phyloP scores from a whole-genome alignment of 1,140 invertebrate species.

The Anagrus nilaparvatae region DNA sequence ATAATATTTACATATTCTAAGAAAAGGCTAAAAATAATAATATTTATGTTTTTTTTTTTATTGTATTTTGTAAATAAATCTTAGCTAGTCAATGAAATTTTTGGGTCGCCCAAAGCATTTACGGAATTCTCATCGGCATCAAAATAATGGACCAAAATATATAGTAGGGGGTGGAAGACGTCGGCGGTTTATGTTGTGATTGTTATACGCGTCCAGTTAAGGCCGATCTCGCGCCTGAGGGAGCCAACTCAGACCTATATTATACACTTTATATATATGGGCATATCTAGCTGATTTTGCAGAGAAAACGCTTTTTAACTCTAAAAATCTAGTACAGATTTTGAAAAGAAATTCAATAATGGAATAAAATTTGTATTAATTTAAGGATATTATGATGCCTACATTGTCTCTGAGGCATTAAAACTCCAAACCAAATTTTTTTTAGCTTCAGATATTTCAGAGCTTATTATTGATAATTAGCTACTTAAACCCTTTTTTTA shows the following conservation, averaged over 20 bases:
- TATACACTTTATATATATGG: background rate
- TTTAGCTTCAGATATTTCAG: too few relatives aligned
- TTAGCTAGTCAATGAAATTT: slow-evolving; percentile 11
- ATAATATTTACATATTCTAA: background rate
- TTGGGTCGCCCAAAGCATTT: background rate
- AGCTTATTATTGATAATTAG: too few relatives aligned
- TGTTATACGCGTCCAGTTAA: slow-evolving; percentile 14
- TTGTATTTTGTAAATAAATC: slow-evolving; percentile 12
- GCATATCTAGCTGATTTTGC: slow-evolving; percentile 4
- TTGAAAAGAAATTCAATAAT: too few relatives aligned
- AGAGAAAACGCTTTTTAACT: too few relatives aligned
- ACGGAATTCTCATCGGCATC: slow-evolving; percentile 3
- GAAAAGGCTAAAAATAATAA: too few relatives aligned
- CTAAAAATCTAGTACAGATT: too few relatives aligned
- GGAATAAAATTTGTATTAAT: too few relatives aligned
- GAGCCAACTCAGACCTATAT: background rate
- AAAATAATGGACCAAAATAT: background rate
- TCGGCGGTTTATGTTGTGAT: slow-evolving; percentile 12
- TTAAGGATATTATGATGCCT: too few relatives aligned
- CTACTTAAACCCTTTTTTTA: too few relatives aligned
- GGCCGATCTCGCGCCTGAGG: slow-evolving; percentile 15
- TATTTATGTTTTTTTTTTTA: too few relatives aligned
- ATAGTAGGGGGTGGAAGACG: slow-evolving; percentile 1
- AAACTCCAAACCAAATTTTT: too few relatives aligned
- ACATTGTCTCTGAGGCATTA: too few relatives aligned